Base-by-base conservation (phyloP, 2,888 invertebrate genomes). In the Automeris io region DNA sequence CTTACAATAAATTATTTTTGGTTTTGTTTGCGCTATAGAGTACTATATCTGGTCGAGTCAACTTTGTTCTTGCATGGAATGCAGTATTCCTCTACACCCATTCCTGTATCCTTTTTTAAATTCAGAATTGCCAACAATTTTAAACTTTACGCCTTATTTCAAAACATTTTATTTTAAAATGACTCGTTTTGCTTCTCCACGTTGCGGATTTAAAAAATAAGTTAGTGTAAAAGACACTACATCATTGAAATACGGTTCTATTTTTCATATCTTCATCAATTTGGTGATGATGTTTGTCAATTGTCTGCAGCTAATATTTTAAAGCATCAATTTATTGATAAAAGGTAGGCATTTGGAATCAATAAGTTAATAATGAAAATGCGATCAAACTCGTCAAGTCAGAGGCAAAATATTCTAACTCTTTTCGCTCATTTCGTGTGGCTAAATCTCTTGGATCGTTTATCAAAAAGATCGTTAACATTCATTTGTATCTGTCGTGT, bases 401-500 rank as follows among this genome's bases (percentile, higher is more conserved):
- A 37, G 23, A 23, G 9, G 24, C 3, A 13, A 18, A n/a, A n/a
- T n/a, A n/a, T n/a, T n/a, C n/a, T n/a, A n/a, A 35, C 34, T 22
- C 33, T 22, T 33, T 33, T 34, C 33, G 29, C 34, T 39, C 39
- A 39, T 39, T 39, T 34, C 22, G 19, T 19, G 29, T 29, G 21
- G 34, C 33, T 34, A 39, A 29, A 39, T 39, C 39, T 34, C 33
- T 42, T 40, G 44, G 47, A 47, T 60, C 52, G 46, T 52, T 57
- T 52, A 55, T 49, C 56, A 52, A 43, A 48, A 38, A 46, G 47
- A 43, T 49, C 33, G 26, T 53, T 48, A 43, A 39, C 49, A 54
- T 45, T 49, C 50, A 59, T 59, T 59, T 58, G 45, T 59, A 56
- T 47, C 58, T 47, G 61, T 57, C 58, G 35, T 16, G 40, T 42